phyloP scores from a whole-genome alignment of 2,113 vertebrate species.

The Pedetes capensis region DNA sequence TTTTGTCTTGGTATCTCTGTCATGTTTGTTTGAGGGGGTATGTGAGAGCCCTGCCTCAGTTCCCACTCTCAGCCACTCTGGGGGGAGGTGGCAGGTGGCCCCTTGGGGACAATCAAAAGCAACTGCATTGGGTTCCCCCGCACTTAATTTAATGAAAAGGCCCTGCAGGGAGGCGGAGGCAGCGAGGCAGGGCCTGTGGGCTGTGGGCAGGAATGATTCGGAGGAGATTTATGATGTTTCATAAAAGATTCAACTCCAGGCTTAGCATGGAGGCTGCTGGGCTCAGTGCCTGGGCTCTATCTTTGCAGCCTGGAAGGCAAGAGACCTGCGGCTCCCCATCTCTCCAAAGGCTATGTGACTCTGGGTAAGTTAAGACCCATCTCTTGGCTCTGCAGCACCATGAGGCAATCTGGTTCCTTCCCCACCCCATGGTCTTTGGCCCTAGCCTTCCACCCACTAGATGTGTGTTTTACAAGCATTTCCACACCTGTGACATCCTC shows the following conservation, averaged over 20 bases:
- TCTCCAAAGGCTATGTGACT: neutral
- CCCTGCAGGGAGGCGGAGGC: slow-evolving; percentile 9
- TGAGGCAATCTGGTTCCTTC: neutral
- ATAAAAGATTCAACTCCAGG: slow-evolving; percentile 56
- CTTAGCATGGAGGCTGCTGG: neutral
- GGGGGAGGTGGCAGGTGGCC: slow-evolving; percentile 4
- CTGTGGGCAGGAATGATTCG: slow-evolving; percentile 39
- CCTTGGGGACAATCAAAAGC: slow-evolving; percentile 3
- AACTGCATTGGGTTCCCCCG: neutral
- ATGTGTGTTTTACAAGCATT: neutral
- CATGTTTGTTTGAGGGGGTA: neutral
- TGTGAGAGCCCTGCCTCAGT: neutral
- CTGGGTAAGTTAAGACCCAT: neutral
- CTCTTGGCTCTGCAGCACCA: neutral
- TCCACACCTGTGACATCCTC: neutral
- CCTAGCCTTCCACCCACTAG: neutral
- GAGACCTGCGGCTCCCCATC: neutral
- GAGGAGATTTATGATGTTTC: neutral
- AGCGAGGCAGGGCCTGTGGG: neutral
- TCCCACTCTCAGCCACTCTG: neutral
- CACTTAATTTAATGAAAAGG: slow-evolving; percentile 59
- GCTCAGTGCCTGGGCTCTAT: neutral
- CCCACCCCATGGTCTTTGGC: neutral
- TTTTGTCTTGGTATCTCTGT: neutral
- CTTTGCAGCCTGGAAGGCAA: neutral